Percentiles rank a stretch among this genome's conserved stretches.
These are phyloP conservation scores for Ips nitidus DNA, from an alignment of 1,140 invertebrate genomes.

Conservation along the genomic window DNA sequence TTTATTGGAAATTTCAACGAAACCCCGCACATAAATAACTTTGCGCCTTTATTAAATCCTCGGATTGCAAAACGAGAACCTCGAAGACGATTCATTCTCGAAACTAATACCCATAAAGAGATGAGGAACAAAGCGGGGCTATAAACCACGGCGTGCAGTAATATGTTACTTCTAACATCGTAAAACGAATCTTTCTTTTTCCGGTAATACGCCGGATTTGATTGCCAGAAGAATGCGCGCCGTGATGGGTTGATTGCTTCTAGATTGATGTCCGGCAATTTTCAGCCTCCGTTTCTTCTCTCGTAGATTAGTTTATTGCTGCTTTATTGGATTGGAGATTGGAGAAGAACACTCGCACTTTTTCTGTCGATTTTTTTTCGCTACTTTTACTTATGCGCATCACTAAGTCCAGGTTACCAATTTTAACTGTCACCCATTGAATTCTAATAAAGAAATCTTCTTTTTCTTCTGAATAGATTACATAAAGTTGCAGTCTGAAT, in stretches of 20 bases:
- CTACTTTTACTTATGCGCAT: too few relatives aligned
- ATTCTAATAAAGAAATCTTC: too few relatives aligned
- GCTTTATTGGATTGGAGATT: background rate
- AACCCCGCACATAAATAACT: too few relatives aligned
- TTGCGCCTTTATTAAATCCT: too few relatives aligned
- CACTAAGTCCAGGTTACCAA: too few relatives aligned
- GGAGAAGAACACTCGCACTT: background rate
- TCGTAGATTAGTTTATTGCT: background rate
- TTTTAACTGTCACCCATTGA: too few relatives aligned
- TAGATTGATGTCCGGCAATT: constrained; percentile 12
- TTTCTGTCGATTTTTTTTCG: constrained; percentile 1
- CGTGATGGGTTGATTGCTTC: constrained; percentile 11
- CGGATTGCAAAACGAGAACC: too few relatives aligned
- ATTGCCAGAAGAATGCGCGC: constrained; percentile 8
- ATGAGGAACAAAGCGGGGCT: constrained; percentile 2
- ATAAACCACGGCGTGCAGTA: constrained; percentile 4
- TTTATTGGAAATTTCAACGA: too few relatives aligned
- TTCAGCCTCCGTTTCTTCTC: background rate
- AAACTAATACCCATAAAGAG: background rate
- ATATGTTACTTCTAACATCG: background rate
- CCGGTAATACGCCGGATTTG: constrained; percentile 12
- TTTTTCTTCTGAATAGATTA: too few relatives aligned
- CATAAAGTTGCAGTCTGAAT: too few relatives aligned
- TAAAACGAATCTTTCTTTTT: constrained; percentile 13
- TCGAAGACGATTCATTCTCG: too few relatives aligned